Conservation (phyloP, 2,113 vertebrate species). For the Cichladusa arquata region DNA sequence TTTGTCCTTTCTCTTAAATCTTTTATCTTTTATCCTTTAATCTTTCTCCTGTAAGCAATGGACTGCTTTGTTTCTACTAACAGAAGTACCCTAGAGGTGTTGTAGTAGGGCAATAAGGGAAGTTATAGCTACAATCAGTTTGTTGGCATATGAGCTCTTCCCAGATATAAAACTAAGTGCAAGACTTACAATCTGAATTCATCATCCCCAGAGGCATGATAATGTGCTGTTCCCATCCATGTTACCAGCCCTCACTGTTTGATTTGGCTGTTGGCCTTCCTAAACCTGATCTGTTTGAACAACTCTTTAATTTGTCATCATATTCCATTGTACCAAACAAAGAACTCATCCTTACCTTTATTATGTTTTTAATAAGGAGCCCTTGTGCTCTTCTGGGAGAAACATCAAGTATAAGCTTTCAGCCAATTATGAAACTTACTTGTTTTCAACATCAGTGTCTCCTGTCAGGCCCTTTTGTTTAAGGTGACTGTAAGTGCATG, state of each 20-base stretch:
- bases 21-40: neutral
- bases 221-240: neutral
- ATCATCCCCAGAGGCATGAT: neutral
- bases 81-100: neutral
- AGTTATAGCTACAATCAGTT: neutral
- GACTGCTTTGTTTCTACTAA: neutral
- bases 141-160: neutral
- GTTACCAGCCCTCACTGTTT: neutral
- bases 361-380: conserved; percentile 21
- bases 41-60: neutral
- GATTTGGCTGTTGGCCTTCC: neutral
- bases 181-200: neutral
- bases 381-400: neutral
- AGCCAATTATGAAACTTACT: conserved; percentile 16
- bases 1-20: neutral
- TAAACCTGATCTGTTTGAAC: neutral
- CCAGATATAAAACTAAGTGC: neutral
- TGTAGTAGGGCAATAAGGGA: neutral
- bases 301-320: neutral
- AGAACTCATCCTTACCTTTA: neutral
- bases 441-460: neutral
- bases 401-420: neutral
- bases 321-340: neutral
- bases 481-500: neutral
- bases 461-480: neutral